Evolutionary conservation across 1,140 invertebrate species (phyloP).

Genomic region (Diachasmimorpha longicaudata): DNA sequence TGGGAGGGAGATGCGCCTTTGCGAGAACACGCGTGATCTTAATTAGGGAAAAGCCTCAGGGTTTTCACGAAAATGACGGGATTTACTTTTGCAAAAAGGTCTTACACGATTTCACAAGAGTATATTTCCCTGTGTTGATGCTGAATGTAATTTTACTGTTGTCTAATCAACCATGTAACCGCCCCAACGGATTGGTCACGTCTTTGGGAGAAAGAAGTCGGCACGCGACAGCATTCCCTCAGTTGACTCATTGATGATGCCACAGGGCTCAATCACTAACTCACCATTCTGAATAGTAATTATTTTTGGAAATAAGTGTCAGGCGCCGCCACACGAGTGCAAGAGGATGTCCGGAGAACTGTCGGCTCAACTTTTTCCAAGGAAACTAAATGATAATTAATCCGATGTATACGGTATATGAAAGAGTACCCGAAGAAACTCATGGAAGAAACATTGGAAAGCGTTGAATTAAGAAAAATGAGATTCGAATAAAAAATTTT

Average conservation of each 20-base stretch:
- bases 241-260: slow-evolving; percentile 53
- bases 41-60: slow-evolving; percentile 59
- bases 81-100: neutral
- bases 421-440: slow-evolving; percentile 14
- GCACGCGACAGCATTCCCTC: slow-evolving; percentile 52
- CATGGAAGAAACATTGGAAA: neutral
- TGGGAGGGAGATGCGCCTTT: neutral
- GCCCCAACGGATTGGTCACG: neutral
- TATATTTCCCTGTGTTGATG: neutral
- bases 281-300: slow-evolving; percentile 55
- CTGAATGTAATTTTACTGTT: neutral
- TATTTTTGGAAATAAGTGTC: slow-evolving; percentile 37
- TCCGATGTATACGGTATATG: slow-evolving; percentile 36
- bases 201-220: slow-evolving; percentile 29
- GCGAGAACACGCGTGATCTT: slow-evolving; percentile 60
- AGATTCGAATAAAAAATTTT: neutral
- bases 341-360: slow-evolving; percentile 57
- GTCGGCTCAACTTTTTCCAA: slow-evolving; percentile 26
- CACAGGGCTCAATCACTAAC: slow-evolving; percentile 43
- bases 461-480: neutral
- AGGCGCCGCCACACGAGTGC: slow-evolving; percentile 36
- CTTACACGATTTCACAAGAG: neutral
- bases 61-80: slow-evolving; percentile 30
- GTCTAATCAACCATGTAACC: neutral
- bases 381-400: slow-evolving; percentile 43